Percentiles rank a stretch among this genome's conserved stretches.
phyloP scores from a whole-genome alignment of 2,888 invertebrate genomes.

The Erebia aethiops region DNA sequence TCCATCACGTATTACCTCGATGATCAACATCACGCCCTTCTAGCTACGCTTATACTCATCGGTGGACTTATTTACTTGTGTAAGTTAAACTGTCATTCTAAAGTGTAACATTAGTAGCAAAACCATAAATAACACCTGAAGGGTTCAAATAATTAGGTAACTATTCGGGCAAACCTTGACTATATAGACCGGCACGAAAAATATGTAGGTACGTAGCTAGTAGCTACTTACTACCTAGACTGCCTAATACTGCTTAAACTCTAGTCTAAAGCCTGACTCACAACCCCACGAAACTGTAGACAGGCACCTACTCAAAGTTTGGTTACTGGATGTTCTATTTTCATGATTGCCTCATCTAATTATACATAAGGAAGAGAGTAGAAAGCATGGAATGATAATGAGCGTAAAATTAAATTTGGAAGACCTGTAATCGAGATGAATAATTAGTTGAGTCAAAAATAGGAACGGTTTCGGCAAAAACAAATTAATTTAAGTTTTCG shows the following conservation, averaged over 20 bases:
- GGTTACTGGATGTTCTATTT: neutral
- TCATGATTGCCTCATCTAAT: conserved; percentile 13
- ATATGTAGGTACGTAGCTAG: no score
- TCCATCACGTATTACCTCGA: conserved; percentile 88
- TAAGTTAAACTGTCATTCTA: conserved; percentile 47
- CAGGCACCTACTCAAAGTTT: neutral
- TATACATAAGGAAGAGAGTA: conserved; percentile 28
- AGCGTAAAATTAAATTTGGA: conserved; percentile 39
- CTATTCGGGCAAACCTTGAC: no score
- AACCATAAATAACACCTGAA: no score
- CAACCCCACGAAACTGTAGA: no score
- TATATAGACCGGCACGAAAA: no score
- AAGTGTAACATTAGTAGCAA: no score
- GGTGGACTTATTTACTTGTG: conserved; percentile 74
- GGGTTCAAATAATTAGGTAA: no score
- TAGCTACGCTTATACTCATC: conserved; percentile 67
- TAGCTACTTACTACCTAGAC: no score
- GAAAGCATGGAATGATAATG: conserved; percentile 34
- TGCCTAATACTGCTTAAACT: no score
- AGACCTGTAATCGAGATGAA: conserved; percentile 6
- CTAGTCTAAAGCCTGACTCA: no score
- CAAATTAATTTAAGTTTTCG: neutral
- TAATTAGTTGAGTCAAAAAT: conserved; percentile 3
- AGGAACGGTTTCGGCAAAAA: conserved; percentile 8
- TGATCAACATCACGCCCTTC: conserved; percentile 59